Conservation (phyloP, 2,113 vertebrate genomes). For the Helogale parvula region DNA sequence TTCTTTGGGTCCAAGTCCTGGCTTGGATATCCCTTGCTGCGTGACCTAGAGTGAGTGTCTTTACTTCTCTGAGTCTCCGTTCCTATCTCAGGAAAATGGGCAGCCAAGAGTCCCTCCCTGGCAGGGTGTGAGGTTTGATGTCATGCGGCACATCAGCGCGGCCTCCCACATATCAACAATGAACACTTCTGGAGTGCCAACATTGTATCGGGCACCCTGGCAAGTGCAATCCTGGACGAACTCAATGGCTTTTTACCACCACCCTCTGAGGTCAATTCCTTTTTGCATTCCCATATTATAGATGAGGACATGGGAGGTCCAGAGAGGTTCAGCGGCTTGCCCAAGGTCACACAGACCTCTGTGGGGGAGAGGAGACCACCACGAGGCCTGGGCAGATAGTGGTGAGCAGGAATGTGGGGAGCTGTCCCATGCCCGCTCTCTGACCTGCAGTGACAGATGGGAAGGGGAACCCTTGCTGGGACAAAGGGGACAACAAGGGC, state of each 20-base stretch:
- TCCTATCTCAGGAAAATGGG: background rate
- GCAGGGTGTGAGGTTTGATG: background rate
- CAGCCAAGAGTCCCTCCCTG: background rate
- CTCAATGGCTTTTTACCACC: background rate
- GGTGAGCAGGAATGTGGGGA: background rate
- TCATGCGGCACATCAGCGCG: rapidly evolving
- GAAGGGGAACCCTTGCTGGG: slow-evolving; percentile 73
- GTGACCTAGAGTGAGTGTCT: background rate
- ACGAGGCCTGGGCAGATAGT: background rate
- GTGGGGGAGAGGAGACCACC: background rate
- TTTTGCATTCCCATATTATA: background rate
- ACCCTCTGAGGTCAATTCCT: background rate
- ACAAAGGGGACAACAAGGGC: slow-evolving; percentile 50
- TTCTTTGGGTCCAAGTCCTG: background rate
- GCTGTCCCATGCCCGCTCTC: slow-evolving; percentile 31
- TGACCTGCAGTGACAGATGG: slow-evolving; percentile 38
- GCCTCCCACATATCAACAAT: background rate
- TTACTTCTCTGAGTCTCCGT: background rate
- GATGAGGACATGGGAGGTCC: background rate
- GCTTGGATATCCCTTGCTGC: background rate
- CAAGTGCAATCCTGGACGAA: background rate
- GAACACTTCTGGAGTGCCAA: background rate
- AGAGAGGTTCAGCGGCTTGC: background rate
- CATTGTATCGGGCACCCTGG: background rate
- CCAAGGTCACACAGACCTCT: background rate